These are phyloP conservation scores for Drosophila prolongata DNA, from an alignment of 2,888 invertebrate species.

Conservation along the genomic window DNA sequence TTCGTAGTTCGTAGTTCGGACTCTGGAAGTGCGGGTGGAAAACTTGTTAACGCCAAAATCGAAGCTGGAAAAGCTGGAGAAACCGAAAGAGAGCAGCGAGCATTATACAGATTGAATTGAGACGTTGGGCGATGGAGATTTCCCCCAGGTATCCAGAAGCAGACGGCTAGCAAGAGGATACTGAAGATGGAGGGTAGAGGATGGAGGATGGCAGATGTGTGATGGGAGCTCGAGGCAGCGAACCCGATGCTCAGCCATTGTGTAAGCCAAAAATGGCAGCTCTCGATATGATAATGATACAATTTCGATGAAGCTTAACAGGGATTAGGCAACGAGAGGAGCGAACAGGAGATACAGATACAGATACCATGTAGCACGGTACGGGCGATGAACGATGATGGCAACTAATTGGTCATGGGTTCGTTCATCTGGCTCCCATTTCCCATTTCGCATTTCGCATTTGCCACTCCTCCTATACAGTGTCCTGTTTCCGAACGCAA, in stretches of 20 bases:
- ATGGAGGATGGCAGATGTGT: background rate
- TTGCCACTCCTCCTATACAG: slow-evolving; percentile 1
- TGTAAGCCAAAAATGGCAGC: slow-evolving; percentile 61
- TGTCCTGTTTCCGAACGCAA: background rate
- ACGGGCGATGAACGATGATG: slow-evolving; percentile 67
- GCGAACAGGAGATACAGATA: background rate
- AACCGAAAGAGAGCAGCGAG: slow-evolving; percentile 7
- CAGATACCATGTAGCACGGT: background rate
- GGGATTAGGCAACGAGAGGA: slow-evolving; percentile 56
- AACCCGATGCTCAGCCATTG: slow-evolving; percentile 12
- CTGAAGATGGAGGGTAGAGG: background rate
- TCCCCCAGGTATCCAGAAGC: slow-evolving; percentile 65
- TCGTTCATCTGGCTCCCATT: slow-evolving; percentile 11
- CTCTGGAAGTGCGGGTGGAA: slow-evolving; percentile 46
- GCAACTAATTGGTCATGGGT: slow-evolving; percentile 69
- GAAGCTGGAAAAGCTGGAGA: slow-evolving; percentile 6
- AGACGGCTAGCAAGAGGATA: slow-evolving; percentile 5
- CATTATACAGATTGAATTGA: slow-evolving; percentile 49
- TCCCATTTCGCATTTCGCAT: background rate
- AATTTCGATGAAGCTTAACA: slow-evolving; percentile 75
- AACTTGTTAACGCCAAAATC: slow-evolving; percentile 69
- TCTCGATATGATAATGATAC: slow-evolving; percentile 78
- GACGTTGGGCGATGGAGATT: slow-evolving; percentile 42
- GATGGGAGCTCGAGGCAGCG: background rate
- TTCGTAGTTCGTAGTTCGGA: slow-evolving; percentile 25